Evolutionary conservation across 2,797 vertebrate species (phyloP), one percentile per base, ranked within the genome.

Genomic region (Schizopygopsis pylzovi): DNA sequence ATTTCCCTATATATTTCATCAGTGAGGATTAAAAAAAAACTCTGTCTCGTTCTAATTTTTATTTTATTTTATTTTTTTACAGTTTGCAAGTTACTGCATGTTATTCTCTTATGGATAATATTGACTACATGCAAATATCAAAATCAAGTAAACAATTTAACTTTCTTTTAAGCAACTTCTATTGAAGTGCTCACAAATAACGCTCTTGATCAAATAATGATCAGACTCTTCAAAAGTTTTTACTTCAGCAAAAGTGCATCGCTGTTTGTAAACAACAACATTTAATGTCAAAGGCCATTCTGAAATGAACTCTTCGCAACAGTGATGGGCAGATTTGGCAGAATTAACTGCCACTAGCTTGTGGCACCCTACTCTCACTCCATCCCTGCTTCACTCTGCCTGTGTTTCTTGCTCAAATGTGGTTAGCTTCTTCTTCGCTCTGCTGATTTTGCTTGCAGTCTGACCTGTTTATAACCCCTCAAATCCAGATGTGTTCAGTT

Each of bases 391-490:
- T 84, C 22, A 20, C 12, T 85, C 68, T 25, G 41, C 1, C 63
- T 13, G 37, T 86, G 87, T 82, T 72, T 88, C 41, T 87, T 49
- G 45, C 67, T 87, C 56, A 87, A 90, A 80, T 67, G 0, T 90
- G 72, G 88, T 88, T 88, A 86, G 82, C 90, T 87, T 89, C 85
- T 71, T 47, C 41, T 77, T 37, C 4, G 4, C 37, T 61, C 68
- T 52, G 63, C 72, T 28, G 54, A 81, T 85, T 61, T 39, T 68
- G 83, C 80, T 81, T 72, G 41, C 78, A 80, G 86, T 79, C 77
- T 56, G 83, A 33, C 85, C 65, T 89, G 84, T 90, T 89, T 89
- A 87, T 90, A 88, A 83, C 86, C 68, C 79, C 77, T 75, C 63
- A 71, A 76, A 75, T 84, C 84, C 54, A 89, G 70, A 89, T 89